phyloP scores from a whole-genome alignment of 2,797 vertebrate genomes.

The Gastrophryne carolinensis region DNA sequence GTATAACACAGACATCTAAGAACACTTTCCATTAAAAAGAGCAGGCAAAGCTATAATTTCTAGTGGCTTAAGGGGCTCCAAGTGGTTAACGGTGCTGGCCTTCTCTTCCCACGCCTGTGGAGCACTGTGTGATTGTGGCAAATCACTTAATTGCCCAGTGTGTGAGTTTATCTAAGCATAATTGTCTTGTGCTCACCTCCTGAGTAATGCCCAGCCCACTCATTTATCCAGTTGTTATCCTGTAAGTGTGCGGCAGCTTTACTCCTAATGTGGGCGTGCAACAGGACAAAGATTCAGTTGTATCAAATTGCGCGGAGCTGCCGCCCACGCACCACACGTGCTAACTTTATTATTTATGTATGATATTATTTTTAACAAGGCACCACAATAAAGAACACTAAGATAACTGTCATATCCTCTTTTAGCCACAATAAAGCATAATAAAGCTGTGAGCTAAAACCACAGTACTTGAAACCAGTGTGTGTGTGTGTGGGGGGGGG shows the following conservation, averaged over 20 bases:
- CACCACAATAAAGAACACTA: not conserved
- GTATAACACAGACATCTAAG: not conserved
- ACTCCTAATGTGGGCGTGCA: constrained; percentile 36
- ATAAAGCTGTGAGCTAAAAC: not conserved
- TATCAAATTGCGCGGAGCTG: constrained; percentile 16
- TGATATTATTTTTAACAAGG: not conserved
- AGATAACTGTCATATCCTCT: not conserved
- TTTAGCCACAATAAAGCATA: not conserved
- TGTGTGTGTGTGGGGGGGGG: too few relatives aligned
- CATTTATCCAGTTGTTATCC: constrained; percentile 32
- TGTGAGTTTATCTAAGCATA: constrained; percentile 26
- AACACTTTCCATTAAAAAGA: constrained; percentile 34
- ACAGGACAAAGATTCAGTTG: constrained; percentile 36
- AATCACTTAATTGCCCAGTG: constrained; percentile 30
- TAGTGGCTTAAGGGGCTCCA: constrained; percentile 12
- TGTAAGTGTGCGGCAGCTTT: constrained; percentile 9
- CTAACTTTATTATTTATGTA: constrained; percentile 10
- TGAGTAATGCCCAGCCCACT: constrained; percentile 38
- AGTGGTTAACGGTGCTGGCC: constrained; percentile 12
- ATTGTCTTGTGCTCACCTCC: constrained; percentile 38
- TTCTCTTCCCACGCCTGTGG: constrained; percentile 17
- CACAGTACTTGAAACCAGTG: too few relatives aligned
- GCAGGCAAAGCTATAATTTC: constrained; percentile 26
- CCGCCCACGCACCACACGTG: constrained; percentile 23
- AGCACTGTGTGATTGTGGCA: constrained; percentile 21